These are phyloP conservation scores for Zenarchopterus dispar DNA, from an alignment of 2,797 vertebrate species.

Conservation along the genomic window DNA sequence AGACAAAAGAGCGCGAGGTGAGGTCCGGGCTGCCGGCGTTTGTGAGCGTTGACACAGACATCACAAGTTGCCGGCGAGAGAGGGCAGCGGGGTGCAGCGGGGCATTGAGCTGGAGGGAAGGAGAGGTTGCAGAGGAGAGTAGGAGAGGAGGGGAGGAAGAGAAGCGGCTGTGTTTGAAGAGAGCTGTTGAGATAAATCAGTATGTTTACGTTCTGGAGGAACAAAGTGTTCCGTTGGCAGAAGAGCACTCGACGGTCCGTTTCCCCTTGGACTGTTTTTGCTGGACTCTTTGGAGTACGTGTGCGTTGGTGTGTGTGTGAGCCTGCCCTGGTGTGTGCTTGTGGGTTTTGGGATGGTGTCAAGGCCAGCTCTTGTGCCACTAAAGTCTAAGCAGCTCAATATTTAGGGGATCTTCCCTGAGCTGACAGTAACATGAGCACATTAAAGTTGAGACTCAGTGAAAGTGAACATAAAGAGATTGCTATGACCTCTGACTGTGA, in stretches of 20 bases:
- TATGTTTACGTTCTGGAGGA: slow-evolving; percentile 82
- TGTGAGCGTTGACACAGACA: slow-evolving; percentile 68
- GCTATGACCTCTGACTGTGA: slow-evolving; percentile 15
- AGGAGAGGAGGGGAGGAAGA: slow-evolving; percentile 55
- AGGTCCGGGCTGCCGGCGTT: slow-evolving; percentile 46
- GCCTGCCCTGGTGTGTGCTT: slow-evolving; percentile 12
- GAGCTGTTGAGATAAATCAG: slow-evolving; percentile 82
- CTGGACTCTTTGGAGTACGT: slow-evolving; percentile 41
- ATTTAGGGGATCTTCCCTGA: slow-evolving; percentile 38
- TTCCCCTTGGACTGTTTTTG: slow-evolving; percentile 68
- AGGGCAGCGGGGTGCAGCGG: slow-evolving; percentile 58
- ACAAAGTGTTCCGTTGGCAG: slow-evolving; percentile 84
- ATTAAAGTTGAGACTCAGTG: slow-evolving; percentile 30
- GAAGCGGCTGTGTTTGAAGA: slow-evolving; percentile 70
- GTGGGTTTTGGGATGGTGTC: slow-evolving; percentile 11
- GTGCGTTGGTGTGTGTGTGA: slow-evolving; percentile 26
- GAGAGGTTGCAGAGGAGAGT: slow-evolving; percentile 57
- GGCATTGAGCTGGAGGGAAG: slow-evolving; percentile 63
- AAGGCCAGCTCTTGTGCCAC: slow-evolving; percentile 48
- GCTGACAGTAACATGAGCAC: slow-evolving; percentile 28
- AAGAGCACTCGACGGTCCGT: slow-evolving; percentile 72
- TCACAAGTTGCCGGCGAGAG: slow-evolving; percentile 62
- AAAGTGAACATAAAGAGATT: slow-evolving; percentile 35
- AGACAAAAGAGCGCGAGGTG: slow-evolving; percentile 2
- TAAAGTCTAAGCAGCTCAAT: slow-evolving; percentile 44